Conservation (phyloP, 2,888 invertebrate species). For the Gnatocerus cornutus region DNA sequence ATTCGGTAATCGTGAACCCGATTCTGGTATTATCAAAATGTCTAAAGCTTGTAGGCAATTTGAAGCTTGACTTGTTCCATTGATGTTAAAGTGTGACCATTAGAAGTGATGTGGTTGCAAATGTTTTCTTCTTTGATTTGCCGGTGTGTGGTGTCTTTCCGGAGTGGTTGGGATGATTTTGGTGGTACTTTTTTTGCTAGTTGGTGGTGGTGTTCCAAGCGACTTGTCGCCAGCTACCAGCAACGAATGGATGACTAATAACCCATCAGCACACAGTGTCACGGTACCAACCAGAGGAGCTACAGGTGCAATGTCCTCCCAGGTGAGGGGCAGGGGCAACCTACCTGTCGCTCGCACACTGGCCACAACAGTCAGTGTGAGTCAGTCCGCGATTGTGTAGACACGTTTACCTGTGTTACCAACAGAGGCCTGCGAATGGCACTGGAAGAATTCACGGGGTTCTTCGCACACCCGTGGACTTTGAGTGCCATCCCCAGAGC, state of each 20-base stretch:
- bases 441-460: constrained; percentile 92
- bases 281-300: constrained; percentile 63
- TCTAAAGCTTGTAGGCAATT: constrained; percentile 11
- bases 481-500: constrained; percentile 79
- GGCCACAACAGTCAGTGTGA: constrained; percentile 64
- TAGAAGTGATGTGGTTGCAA: neutral
- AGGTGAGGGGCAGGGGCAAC: constrained; percentile 65
- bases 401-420: constrained; percentile 47
- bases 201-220: constrained; percentile 59
- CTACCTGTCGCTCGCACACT: constrained; percentile 68
- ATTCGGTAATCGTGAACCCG: constrained; percentile 16
- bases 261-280: constrained; percentile 65
- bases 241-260: constrained; percentile 66
- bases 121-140: neutral
- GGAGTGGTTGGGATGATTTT: constrained; percentile 9
- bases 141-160: neutral
- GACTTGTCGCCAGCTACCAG: constrained; percentile 58
- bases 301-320: constrained; percentile 71
- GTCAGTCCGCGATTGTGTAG: constrained; percentile 61
- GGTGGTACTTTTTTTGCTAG: constrained; percentile 23
- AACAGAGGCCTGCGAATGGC: constrained; percentile 80
- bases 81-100: constrained; percentile 14
- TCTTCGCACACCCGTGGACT: constrained; percentile 78
- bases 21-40: constrained; percentile 7
- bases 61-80: constrained; percentile 3